Evolutionary conservation across 2,797 vertebrate species (phyloP), one percentile per base, ranked within the genome.

Genomic region (Neosalanx taihuensis): DNA sequence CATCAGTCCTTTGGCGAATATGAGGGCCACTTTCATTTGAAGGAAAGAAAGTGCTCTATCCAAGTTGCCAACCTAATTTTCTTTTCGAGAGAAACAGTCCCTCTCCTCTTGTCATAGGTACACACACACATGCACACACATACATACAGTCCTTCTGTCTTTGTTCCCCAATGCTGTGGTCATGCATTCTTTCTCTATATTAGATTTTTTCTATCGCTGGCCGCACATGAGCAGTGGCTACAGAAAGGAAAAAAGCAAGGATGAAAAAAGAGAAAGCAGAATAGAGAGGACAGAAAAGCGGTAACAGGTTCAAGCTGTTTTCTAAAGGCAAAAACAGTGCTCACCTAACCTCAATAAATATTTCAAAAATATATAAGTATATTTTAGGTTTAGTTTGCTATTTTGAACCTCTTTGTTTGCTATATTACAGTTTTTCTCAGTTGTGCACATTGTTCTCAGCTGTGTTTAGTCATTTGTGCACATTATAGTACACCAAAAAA

Each of bases 51-150:
- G 76, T 71, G 62, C 78, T 86, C 84, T 83, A 84, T 89, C 85
- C 84, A 87, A 88, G 89, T 88, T 84, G 77, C 77, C 81, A 82
- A 88, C 84, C 89, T 92, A 84, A 90, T 91, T 90, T 89, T 87
- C 86, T 78, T 80, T 84, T 57, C 53, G 77, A 84, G 84, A 89
- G 86, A 87, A 86, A 83, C 79, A 74, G 70, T 77, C 75, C 69
- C 56, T 83, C 76, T 85, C 77, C 83, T 79, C 72, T 75, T 49
- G n/a, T 20, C 64, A 68, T 46, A 72, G 15, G 35, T 51, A 18
- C 49, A 71, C 67, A 65, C 73, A 65, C 31, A 59, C 46, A 70
- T 62, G n/a, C 51, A 35, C 53, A 41, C 67, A 66, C 71, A 60
- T 29, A 67, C 67, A 68, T 30, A 57, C 65, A 70, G 69, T 76